These are phyloP conservation scores for Petrocephalus schoutedeni DNA, from an alignment of 2,797 vertebrate species.

Conservation along the genomic window DNA sequence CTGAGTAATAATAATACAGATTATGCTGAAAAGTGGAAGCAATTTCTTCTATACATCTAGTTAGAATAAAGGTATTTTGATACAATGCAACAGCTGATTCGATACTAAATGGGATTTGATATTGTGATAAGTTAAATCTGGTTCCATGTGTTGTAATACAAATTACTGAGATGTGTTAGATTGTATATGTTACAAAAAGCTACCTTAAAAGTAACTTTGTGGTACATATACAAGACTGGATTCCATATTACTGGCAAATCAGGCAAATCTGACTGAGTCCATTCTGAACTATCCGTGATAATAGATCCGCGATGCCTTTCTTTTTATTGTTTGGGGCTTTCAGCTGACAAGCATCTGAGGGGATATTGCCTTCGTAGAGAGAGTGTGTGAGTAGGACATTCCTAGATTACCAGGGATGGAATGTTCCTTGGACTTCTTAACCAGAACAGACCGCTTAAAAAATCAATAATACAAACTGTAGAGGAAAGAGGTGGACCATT, in stretches of 20 bases:
- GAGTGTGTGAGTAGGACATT: background rate
- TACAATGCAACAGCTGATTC: background rate
- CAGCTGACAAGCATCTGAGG: background rate
- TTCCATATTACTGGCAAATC: background rate
- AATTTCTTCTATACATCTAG: background rate
- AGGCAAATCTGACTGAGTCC: background rate
- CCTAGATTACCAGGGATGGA: background rate
- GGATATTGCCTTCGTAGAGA: background rate
- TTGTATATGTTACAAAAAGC: background rate
- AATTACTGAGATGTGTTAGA: background rate
- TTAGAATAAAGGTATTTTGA: background rate
- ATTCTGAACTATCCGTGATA: background rate
- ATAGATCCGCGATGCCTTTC: background rate
- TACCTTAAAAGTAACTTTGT: background rate
- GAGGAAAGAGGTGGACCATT: background rate
- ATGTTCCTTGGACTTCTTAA: background rate
- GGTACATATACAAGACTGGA: background rate
- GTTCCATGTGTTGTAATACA: background rate
- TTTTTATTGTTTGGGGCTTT: background rate
- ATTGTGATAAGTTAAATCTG: background rate
- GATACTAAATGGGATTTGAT: background rate
- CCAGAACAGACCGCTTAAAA: background rate
- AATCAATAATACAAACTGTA: background rate
- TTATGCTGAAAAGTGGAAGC: background rate
- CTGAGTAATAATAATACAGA: background rate